Conservation (phyloP, 2,797 vertebrate species). For the Platalea minor region DNA sequence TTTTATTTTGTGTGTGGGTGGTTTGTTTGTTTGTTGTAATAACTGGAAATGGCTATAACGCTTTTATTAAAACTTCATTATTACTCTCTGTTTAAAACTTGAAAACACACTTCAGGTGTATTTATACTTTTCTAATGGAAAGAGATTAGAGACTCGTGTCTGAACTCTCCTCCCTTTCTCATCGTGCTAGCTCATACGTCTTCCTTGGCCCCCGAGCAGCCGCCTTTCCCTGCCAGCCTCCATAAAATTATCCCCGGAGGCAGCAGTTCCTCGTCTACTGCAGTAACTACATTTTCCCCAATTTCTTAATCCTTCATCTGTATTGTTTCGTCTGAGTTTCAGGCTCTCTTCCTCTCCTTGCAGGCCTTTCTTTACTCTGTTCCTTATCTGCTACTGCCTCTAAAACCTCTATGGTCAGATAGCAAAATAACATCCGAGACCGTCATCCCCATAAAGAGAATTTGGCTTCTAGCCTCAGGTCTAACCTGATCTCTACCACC, state of each 20-base stretch:
- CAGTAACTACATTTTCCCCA: neutral
- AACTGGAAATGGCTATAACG: neutral
- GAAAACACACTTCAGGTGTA: slow-evolving; percentile 22
- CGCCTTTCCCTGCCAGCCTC: slow-evolving; percentile 6
- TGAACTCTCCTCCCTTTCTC: neutral
- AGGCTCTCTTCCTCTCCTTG: neutral
- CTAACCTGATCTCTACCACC: neutral
- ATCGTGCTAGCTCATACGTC: neutral
- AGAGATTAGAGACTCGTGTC: neutral
- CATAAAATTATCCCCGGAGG: slow-evolving; percentile 22
- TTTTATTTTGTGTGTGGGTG: neutral
- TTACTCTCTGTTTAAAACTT: neutral
- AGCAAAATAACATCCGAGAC: neutral
- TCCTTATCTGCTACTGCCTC: neutral
- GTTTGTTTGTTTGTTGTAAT: slow-evolving; percentile 20
- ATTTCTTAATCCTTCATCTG: neutral
- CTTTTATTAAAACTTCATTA: neutral
- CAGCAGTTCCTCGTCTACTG: slow-evolving; percentile 2
- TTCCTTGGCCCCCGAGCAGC: neutral
- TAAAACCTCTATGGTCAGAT: neutral
- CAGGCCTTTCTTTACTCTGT: neutral
- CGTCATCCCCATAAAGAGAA: neutral
- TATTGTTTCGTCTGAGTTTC: slow-evolving; percentile 28
- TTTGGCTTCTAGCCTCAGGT: neutral
- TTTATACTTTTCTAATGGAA: neutral